phyloP scores from a whole-genome alignment of 2,113 vertebrate genomes.

The Candoia aspera region DNA sequence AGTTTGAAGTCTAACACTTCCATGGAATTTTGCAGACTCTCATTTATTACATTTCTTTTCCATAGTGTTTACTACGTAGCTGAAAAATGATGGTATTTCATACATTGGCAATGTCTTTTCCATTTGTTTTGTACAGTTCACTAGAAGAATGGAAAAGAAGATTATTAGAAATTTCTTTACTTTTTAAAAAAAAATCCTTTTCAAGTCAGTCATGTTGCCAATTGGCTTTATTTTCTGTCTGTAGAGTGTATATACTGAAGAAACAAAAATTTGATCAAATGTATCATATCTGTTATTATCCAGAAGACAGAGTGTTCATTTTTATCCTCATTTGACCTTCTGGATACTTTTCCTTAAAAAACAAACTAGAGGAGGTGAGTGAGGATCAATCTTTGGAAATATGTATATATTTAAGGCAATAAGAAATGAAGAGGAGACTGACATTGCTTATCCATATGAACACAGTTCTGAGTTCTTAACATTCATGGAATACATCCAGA shows the following conservation, averaged over 20 bases:
- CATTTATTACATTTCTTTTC: neutral
- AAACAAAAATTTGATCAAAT: slow-evolving; percentile 6
- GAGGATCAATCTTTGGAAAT: neutral
- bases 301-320: neutral
- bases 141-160: neutral
- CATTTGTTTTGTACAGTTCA: slow-evolving; percentile 7
- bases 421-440: neutral
- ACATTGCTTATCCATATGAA: neutral
- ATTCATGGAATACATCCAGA: neutral
- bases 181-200: neutral
- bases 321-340: slow-evolving; percentile 33
- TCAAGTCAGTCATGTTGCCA: slow-evolving; percentile 18
- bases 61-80: neutral
- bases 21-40: neutral
- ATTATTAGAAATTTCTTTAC: neutral
- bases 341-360: neutral
- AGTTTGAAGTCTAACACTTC: neutral
- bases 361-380: neutral
- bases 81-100: neutral
- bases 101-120: slow-evolving; percentile 1
- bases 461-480: neutral
- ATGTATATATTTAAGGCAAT: neutral
- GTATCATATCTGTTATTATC: slow-evolving; percentile 2
- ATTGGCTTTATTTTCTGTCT: neutral
- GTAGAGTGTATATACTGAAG: neutral